These are phyloP conservation scores for Habrosyne pyritoides DNA, from an alignment of 2,888 invertebrate genomes.

Conservation along the genomic window DNA sequence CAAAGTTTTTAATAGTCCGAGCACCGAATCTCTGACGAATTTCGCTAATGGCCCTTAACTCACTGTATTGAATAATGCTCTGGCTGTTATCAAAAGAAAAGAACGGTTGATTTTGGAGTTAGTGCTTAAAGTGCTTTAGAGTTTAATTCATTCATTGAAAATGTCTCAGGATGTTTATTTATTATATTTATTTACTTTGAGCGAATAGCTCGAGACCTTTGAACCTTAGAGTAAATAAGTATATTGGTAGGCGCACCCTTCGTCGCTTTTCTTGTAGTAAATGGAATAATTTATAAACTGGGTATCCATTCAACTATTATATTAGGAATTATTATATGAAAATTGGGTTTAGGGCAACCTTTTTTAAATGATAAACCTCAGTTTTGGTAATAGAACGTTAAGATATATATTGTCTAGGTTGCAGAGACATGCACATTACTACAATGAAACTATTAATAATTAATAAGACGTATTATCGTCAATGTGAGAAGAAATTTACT, in stretches of 20 bases:
- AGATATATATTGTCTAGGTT: too few species aligned
- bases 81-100: constrained; percentile 9
- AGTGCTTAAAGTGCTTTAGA: neutral
- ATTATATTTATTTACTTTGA: neutral
- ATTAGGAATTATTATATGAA: too few species aligned
- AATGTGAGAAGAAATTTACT: too few species aligned
- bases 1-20: constrained; percentile 35
- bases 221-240: neutral
- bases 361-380: too few species aligned
- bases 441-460: too few species aligned
- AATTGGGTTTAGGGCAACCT: too few species aligned
- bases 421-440: too few species aligned
- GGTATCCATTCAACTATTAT: too few species aligned
- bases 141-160: neutral
- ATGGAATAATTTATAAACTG: neutral
- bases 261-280: neutral
- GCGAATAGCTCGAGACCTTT: neutral
- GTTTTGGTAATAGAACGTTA: too few species aligned
- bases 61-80: constrained; percentile 15
- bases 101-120: constrained; percentile 3
- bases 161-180: too few species aligned
- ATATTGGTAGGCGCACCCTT: neutral
- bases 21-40: constrained; percentile 10
- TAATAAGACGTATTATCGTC: too few species aligned
- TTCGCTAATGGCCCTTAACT: constrained; percentile 12